Conservation (phyloP, 2,888 invertebrate genomes). For the Steinernema hermaphroditum region DNA sequence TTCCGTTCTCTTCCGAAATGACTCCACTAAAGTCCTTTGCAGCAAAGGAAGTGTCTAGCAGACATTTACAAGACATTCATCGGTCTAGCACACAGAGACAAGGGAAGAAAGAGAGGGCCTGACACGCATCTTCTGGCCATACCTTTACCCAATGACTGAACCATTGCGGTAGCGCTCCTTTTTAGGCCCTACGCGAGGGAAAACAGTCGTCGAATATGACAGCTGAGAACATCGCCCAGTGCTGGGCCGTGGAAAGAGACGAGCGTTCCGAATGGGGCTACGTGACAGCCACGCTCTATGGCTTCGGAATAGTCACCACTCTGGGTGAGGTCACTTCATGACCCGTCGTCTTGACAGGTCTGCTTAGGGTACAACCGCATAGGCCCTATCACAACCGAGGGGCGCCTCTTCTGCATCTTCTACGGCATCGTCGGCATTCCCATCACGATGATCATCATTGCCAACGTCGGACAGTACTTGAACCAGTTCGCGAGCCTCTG, state of each 20-base stretch:
- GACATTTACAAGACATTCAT: neutral
- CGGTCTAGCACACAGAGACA: no score
- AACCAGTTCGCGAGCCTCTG: constrained; percentile 62
- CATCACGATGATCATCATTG: constrained; percentile 66
- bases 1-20: no score
- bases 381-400: constrained; percentile 62
- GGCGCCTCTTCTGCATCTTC: constrained; percentile 62
- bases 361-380: constrained; percentile 62
- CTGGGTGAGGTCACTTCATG: constrained; percentile 43
- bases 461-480: constrained; percentile 65
- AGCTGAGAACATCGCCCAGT: constrained; percentile 38
- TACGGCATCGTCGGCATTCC: constrained; percentile 62
- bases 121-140: no score
- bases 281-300: constrained; percentile 64
- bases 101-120: no score
- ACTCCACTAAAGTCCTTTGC: no score
- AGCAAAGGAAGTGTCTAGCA: no score
- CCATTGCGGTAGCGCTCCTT: no score
- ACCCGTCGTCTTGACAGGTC: neutral
- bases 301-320: constrained; percentile 66
- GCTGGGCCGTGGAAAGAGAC: constrained; percentile 46
- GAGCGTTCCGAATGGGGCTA: constrained; percentile 55
- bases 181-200: constrained; percentile 19
- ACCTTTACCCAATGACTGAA: no score
- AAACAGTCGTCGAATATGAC: constrained; percentile 35